Conservation (phyloP, 2,888 invertebrate genomes). For the Yponomeuta evonymella region DNA sequence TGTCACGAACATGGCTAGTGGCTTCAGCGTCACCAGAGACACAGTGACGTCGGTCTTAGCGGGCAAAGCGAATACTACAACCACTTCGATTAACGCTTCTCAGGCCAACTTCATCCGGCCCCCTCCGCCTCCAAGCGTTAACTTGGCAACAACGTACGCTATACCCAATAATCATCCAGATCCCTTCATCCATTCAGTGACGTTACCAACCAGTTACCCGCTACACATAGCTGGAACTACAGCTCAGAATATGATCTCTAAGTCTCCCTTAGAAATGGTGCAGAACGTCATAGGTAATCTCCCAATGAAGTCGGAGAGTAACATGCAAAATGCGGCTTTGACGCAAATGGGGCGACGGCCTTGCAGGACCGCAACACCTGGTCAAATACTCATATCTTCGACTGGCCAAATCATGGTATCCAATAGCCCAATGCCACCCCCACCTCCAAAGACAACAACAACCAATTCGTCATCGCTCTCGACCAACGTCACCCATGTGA, state of each 20-base stretch:
- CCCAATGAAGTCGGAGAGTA: conserved; percentile 64
- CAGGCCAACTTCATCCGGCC: conserved; percentile 62
- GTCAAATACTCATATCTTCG: conserved; percentile 85
- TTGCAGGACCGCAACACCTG: conserved; percentile 58
- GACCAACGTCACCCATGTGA: conserved; percentile 79
- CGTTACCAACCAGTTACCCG: conserved; percentile 63
- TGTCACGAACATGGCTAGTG: conserved; percentile 78
- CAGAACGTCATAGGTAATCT: conserved; percentile 84
- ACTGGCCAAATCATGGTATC: conserved; percentile 85
- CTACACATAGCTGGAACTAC: conserved; percentile 67
- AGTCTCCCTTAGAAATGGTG: conserved; percentile 85
- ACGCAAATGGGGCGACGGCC: conserved; percentile 42
- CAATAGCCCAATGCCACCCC: conserved; percentile 79
- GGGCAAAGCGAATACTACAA: conserved; percentile 84
- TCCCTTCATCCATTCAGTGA: conserved; percentile 66
- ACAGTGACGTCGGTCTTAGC: conserved; percentile 88
- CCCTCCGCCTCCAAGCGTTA: conserved; percentile 59
- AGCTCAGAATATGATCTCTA: conserved; percentile 70
- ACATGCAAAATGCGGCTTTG: conserved; percentile 57
- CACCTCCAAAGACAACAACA: conserved; percentile 74
- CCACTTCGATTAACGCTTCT: conserved; percentile 83
- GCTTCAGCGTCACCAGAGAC: conserved; percentile 85
- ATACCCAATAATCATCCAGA: conserved; percentile 69
- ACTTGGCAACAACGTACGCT: conserved; percentile 61
- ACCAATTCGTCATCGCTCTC: conserved; percentile 78